Evolutionary conservation across 2,888 invertebrate genomes (phyloP), one percentile per base, ranked within the genome.

Genomic region (Pammene fasciana): DNA sequence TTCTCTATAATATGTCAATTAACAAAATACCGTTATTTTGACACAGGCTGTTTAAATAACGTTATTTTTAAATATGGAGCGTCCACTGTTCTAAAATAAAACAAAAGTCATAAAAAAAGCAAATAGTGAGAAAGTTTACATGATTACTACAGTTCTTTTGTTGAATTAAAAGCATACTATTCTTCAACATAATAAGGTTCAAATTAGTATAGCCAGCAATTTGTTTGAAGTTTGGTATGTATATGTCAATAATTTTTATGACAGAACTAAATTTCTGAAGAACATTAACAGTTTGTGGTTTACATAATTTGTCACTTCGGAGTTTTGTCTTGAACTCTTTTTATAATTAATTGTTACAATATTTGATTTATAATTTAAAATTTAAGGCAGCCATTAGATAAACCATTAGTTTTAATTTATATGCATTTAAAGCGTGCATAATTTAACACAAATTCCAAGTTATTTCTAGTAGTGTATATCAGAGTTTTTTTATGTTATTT

Each of bases 21-120:
- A 64, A 72, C 56, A 64, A 50, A 68, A 62, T 18, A 61, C 71
- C 70, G 71, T 70, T 71, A 72, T 26, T 26, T 1, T 68, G 67
- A 71, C 67, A 56, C 56, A 18, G 48, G 52, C 54, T 65, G 50
- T 65, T 62, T 50, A 56, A 50, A 61, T 61, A 52, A 10, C n/a
- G n/a, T n/a, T n/a, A n/a, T 59, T 68, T 48, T 68, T 13, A 60
- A 71, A 66, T 72, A 66, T 50, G 36, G 57, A 45, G 34, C 66
- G 67, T 66, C 38, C 52, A 55, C 62, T 64, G 62, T 71, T 65
- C 55, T 2, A 60, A 68, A 70, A 45, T 67, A 60, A 38, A 66
- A 64, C n/a, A 18, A 16, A 60, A 36, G 52, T 34, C 50, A 64
- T 60, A 67, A 70, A 72, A 65, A 57, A 34, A 50, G 48, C 16